A percentile compares a stretch with the other conserved stretches of the same genome.
Evolutionary conservation across 30 jellyfish, hydroid and myxozoan genomes (phyloP).

Genomic region (Cassiopea andromeda): DNA sequence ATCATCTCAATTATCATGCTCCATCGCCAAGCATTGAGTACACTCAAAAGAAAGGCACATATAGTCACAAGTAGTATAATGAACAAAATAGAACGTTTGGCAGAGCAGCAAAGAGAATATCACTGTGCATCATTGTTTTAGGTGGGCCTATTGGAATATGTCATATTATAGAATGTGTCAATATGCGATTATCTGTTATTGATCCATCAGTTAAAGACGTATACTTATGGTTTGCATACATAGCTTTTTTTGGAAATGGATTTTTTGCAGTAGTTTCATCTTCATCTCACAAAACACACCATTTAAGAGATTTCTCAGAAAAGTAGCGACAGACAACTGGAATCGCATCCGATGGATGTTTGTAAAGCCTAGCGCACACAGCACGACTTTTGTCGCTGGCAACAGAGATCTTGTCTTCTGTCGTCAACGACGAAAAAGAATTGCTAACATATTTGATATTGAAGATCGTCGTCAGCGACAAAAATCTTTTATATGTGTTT

Average conservation of each 20-base stretch:
- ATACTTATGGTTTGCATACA: neutral
- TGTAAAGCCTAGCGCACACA: too few relatives aligned
- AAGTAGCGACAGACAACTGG: neutral
- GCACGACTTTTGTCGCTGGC: too few relatives aligned
- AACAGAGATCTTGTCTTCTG: too few relatives aligned
- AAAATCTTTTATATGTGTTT: too few relatives aligned
- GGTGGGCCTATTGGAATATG: neutral
- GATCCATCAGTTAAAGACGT: neutral
- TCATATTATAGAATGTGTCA: neutral
- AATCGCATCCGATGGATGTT: neutral
- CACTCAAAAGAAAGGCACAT: neutral
- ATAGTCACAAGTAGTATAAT: neutral
- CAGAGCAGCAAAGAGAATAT: neutral
- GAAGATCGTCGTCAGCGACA: too few relatives aligned
- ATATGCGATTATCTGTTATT: neutral
- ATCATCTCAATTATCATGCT: neutral
- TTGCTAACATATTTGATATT: too few relatives aligned
- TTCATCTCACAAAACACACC: slow-evolving; percentile 1
- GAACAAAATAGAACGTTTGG: neutral
- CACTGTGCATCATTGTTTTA: neutral
- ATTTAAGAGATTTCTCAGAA: neutral
- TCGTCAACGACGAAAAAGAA: too few relatives aligned
- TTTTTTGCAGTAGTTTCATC: neutral
- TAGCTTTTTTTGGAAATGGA: neutral
- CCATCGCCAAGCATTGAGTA: neutral